Evolutionary conservation across 2,113 vertebrate genomes (phyloP).

Genomic region (Panthera uncia): DNA sequence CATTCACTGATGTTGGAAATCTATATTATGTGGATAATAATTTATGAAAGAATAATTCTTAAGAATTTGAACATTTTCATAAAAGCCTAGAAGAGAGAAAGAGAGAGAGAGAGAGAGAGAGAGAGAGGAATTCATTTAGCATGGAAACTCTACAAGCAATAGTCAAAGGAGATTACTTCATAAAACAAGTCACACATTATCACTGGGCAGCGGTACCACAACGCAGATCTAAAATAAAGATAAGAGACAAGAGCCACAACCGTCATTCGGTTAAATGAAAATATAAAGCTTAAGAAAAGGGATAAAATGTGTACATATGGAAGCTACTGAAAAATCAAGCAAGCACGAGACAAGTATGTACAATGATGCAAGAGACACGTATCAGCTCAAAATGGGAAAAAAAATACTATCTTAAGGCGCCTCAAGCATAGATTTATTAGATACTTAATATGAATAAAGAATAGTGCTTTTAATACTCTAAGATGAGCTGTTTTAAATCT

Average conservation of each 20-base stretch:
- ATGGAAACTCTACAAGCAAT: not conserved
- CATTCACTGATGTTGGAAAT: not conserved
- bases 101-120: not conserved
- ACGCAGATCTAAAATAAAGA: not conserved
- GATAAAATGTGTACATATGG: not conserved
- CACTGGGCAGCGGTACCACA: not conserved
- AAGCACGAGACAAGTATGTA: not conserved
- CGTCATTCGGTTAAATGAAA: not conserved
- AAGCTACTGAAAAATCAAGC: not conserved
- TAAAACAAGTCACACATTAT: not conserved
- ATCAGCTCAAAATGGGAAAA: not conserved
- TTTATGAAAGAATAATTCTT: not conserved
- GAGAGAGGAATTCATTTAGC: not conserved
- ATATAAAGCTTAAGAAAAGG: not conserved
- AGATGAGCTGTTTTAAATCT: not conserved
- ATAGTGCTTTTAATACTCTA: not conserved
- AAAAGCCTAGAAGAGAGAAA: not conserved
- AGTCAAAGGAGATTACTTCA: not conserved
- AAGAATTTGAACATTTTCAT: constrained; percentile 4
- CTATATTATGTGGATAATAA: not conserved
- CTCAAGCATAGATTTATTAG: not conserved
- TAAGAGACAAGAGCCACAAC: not conserved
- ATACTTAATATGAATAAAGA: not conserved
- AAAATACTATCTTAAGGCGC: not conserved
- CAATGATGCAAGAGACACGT: not conserved